Conservation (phyloP, 2,113 vertebrate genomes). For the Rhinopomastus cyanomelas region DNA sequence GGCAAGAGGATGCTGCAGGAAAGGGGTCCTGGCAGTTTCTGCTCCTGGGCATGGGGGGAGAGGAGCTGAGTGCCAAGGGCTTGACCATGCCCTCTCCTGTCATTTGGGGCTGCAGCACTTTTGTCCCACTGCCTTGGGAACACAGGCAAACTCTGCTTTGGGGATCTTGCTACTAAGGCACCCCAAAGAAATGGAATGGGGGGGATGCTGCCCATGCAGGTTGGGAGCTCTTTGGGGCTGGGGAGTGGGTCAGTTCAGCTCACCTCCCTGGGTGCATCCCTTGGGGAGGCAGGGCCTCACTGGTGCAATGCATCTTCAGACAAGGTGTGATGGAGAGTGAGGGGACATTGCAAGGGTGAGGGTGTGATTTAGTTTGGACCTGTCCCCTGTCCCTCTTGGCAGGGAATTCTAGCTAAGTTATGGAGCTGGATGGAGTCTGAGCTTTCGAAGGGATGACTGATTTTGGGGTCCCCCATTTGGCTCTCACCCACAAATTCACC, state of each 20-base stretch:
- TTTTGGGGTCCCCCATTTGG: neutral
- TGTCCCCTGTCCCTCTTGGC: too few relatives aligned
- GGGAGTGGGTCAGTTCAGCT: neutral
- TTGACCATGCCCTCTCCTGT: neutral
- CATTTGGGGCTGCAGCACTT: neutral
- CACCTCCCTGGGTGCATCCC: fast-evolving
- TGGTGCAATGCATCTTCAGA: fast-evolving
- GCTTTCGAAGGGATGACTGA: fast-evolving
- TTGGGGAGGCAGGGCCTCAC: neutral
- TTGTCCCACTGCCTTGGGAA: neutral
- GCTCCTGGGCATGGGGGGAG: neutral
- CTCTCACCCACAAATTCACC: neutral
- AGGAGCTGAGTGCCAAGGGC: neutral
- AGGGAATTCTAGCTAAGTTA: neutral
- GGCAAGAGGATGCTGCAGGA: neutral
- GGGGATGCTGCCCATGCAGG: fast-evolving
- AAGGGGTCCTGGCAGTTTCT: neutral
- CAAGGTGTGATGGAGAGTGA: too few relatives aligned
- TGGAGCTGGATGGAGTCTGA: neutral
- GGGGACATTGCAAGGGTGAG: fast-evolving
- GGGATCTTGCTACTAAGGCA: neutral
- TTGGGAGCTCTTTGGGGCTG: neutral
- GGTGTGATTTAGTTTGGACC: neutral
- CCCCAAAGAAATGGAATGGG: fast-evolving
- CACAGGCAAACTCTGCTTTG: neutral